These are phyloP conservation scores for Meandrina meandrites DNA, from an alignment of 92 coral and sea anemone genomes.

Conservation along the genomic window DNA sequence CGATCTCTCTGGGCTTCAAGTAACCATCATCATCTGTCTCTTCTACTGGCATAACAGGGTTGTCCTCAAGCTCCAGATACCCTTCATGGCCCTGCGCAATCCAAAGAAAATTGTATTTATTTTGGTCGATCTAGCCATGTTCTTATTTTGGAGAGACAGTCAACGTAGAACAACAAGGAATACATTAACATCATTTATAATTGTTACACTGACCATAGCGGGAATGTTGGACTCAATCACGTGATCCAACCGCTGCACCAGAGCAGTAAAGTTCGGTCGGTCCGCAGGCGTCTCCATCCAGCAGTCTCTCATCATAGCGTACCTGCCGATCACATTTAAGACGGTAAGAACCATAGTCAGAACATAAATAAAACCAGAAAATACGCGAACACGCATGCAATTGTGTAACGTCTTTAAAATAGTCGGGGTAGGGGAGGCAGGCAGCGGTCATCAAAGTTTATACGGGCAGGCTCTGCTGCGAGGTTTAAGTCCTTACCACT, in stretches of 20 bases:
- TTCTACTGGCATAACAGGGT: neutral
- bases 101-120: neutral
- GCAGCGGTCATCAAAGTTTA: no score
- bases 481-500: no score
- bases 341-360: neutral
- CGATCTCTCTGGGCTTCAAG: conserved; percentile 30
- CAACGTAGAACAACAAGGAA: neutral
- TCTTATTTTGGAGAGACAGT: neutral
- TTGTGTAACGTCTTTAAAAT: no score
- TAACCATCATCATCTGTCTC: conserved; percentile 39
- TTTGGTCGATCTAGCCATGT: neutral
- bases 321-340: conserved; percentile 41
- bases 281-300: conserved; percentile 82
- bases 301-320: conserved; percentile 81
- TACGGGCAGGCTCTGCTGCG: no score
- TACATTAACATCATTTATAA: neutral
- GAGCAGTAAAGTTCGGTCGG: conserved; percentile 80
- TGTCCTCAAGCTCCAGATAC: conserved; percentile 36
- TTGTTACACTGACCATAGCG: conserved; percentile 68
- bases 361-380: neutral
- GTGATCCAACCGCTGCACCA: conserved; percentile 71
- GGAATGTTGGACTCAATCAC: conserved; percentile 77
- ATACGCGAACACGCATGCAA: neutral
- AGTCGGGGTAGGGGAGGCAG: no score
- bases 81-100: conserved; percentile 28